Percentiles rank a stretch among this genome's conserved stretches.
These are phyloP conservation scores for Uloborus plumipes DNA, from an alignment of 2,888 invertebrate species.

Conservation along the genomic window DNA sequence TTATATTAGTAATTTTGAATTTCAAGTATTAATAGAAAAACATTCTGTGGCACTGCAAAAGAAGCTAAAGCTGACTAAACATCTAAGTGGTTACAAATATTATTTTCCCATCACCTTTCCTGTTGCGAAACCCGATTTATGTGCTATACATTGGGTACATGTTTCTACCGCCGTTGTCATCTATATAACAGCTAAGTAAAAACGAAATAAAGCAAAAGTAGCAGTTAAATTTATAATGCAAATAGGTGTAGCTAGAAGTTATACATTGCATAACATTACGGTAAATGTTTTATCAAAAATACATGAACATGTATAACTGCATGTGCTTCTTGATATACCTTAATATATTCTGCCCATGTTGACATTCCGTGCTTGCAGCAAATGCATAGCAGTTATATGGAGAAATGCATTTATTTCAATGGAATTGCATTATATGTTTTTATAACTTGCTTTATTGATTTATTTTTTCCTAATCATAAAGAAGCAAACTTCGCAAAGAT, in stretches of 20 bases:
- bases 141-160: no score
- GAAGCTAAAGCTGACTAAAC: not conserved
- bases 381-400: slow-evolving; percentile 2
- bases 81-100: no score
- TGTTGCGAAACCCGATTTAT: no score
- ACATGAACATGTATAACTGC: slow-evolving; percentile 22
- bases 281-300: slow-evolving; percentile 21
- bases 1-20: no score
- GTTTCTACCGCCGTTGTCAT: no score
- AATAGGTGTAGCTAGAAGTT: slow-evolving; percentile 52
- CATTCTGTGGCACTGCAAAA: not conserved
- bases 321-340: slow-evolving; percentile 21
- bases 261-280: slow-evolving; percentile 3
- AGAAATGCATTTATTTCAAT: slow-evolving; percentile 21
- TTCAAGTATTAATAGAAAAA: not conserved
- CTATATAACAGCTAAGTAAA: no score
- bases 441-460: no score
- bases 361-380: slow-evolving; percentile 11
- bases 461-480: no score
- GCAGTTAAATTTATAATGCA: slow-evolving; percentile 6
- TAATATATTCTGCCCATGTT: slow-evolving; percentile 8
- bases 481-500: no score
- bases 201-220: no score
- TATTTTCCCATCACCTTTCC: no score
- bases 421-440: no score